Evolutionary conservation across 2,888 invertebrate genomes (phyloP), one percentile per base, ranked within the genome.

Genomic region (Tenthredo distinguenda): DNA sequence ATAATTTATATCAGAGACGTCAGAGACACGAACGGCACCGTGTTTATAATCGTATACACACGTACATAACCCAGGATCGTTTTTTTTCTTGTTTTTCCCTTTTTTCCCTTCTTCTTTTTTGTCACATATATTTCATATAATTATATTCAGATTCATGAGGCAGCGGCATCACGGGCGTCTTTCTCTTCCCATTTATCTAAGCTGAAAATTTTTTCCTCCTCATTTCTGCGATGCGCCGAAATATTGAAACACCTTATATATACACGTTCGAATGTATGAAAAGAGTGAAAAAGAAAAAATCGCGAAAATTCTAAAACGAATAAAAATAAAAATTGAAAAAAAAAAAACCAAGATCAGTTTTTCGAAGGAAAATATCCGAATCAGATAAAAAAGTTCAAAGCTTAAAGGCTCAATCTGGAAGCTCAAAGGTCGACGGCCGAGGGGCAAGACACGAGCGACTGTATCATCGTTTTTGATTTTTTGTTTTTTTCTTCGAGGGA

Each of bases 1-100:
- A 71, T 71, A 71, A 71, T 71, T 71, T 71, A 71, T 71, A 71
- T 71, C 68, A 68, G 71, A 37, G 12, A 62, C 62, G 62, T 18
- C 15, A 34, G 71, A 34, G 71, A 71, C 71, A 71, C 71, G 71
- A 71, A 71, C 71, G 9, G 62, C 10, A 37, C 71, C 71, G 71
- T 71, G 71, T 71, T 71, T 37, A 71, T 71, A 71, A 71, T 71
- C 71, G n/a, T 71, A 71, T 71, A 31, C n/a, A 37, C 37, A 31
- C 9, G 15, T 18, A 71, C 34, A 68, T 68, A 31, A 68, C 18
- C 31, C 5, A 6, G 31, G 31, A 15, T 15, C 68, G 10, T 68
- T 31, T 68, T 68, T 2, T 15, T 68, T 68, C n/a, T 55, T n/a
- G 5, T 15, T 18, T 68, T 31, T 68, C 2, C 31, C 15, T 1